Evolutionary conservation across 2,113 vertebrate species (phyloP).

Genomic region (Psephotus haematonotus): DNA sequence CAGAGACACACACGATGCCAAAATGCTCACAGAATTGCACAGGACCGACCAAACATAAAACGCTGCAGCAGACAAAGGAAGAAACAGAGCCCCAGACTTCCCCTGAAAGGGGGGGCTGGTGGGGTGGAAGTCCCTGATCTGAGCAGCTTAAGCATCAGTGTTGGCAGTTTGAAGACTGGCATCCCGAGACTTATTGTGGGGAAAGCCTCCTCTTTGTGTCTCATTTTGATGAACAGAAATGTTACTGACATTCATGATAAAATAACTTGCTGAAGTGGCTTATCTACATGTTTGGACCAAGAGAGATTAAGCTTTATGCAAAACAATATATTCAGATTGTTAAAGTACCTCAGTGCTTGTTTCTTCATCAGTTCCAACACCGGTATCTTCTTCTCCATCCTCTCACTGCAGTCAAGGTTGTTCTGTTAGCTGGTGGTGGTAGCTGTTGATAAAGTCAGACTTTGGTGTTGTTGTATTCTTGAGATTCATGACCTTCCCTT

Average conservation of each 20-base stretch:
- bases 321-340: not conserved
- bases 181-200: not conserved
- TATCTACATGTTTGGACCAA: not conserved
- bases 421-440: not conserved
- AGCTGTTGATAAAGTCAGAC: not conserved
- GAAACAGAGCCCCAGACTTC: not conserved
- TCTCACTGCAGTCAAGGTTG: not conserved
- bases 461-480: not conserved
- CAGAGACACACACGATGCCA: conserved; percentile 2
- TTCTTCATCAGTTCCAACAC: not conserved
- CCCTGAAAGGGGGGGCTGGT: not conserved
- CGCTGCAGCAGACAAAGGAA: not conserved
- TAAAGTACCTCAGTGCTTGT: not conserved
- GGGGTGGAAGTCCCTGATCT: not conserved
- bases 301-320: not conserved
- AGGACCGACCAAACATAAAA: not conserved
- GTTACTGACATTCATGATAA: not conserved
- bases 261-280: not conserved
- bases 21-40: conserved; percentile 24
- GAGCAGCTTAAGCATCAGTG: not conserved
- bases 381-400: not conserved
- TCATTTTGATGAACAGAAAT: not conserved
- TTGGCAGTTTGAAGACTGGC: not conserved
- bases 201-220: not conserved
- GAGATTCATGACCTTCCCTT: not conserved